Base-by-base conservation (phyloP, 2,797 vertebrate species). In the Mus spretus region DNA sequence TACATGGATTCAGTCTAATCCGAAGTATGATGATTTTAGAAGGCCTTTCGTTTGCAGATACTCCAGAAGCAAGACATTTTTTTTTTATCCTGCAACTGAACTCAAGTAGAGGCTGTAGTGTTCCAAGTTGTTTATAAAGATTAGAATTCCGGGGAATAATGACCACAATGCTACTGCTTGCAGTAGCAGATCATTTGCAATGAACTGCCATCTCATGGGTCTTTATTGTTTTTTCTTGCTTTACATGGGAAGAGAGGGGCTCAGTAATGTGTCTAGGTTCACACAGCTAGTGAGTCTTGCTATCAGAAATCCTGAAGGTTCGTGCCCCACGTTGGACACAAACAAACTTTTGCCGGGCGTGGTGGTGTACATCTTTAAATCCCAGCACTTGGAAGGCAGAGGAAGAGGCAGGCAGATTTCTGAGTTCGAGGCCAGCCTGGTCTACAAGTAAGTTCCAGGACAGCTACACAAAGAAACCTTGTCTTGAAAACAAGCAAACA, bases 41-140 rank as follows among this genome's bases (percentile, higher is more conserved):
- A 88, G 31, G 50, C 19, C 44, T 78, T 94, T 95, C 80, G n/a
- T 84, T 97, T 96, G 70, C 90, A 47, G 94, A 0, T 24, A 97
- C 3, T 89, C 28, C 88, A 20, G 78, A 94, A 61, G 63, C 31
- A 96, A 88, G 22, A 57, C 4, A 40, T 72, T 78, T 90, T 90
- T 28, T 95, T 50, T 47, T 40, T 40, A 37, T 40, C 44, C 37
- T 78, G 63, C 37, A 95, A 85, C 47, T 85, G 57, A 94, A 94
- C 34, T 50, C 1, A 78, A 84, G 37, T 22, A 93, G 65, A 57
- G 83, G 24, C 94, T 28, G 13, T 53, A 85, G 40, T 20, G 61
- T 93, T 91, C 97, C 40, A 87, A 92, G 17, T 57, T 79, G 91
- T 93, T 24, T 22, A 57, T 89, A 85, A 94, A 55, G 44, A 82